A percentile compares a stretch with the other conserved stretches of the same genome.
phyloP scores from a whole-genome alignment of 37 sponge, comb jelly and placozoan species.

The Theonella swinhoei region DNA sequence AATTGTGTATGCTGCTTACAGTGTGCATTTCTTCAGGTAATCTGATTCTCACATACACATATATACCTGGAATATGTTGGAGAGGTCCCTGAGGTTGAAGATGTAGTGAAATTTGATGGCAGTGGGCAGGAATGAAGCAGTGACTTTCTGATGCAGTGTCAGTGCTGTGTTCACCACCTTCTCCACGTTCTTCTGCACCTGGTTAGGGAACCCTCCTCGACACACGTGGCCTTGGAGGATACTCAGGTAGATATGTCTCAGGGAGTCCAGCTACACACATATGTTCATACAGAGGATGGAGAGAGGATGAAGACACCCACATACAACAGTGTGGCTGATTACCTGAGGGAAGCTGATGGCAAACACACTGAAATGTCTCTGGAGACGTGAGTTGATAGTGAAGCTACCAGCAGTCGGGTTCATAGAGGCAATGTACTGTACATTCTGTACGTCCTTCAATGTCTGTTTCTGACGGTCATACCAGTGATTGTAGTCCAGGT shows the following conservation, averaged over 20 bases:
- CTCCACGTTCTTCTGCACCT: slow-evolving; percentile 71
- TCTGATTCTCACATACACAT: not conserved
- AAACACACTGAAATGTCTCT: slow-evolving; percentile 97
- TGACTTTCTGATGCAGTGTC: slow-evolving; percentile 85
- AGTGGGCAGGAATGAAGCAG: slow-evolving; percentile 95
- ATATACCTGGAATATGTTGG: slow-evolving; percentile 94
- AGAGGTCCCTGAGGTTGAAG: slow-evolving; percentile 97
- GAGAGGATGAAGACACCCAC: slow-evolving; percentile 30
- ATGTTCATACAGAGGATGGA: not conserved
- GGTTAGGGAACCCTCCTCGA: slow-evolving; percentile 56
- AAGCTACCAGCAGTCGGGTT: slow-evolving; percentile 99
- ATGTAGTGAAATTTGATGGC: slow-evolving; percentile 99
- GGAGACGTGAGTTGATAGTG: slow-evolving; percentile 96
- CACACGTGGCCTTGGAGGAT: slow-evolving; percentile 88
- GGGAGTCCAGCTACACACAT: slow-evolving; percentile 54
- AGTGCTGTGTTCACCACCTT: slow-evolving; percentile 83
- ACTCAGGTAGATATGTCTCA: slow-evolving; percentile 87
- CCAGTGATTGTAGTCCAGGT: slow-evolving; percentile 97
- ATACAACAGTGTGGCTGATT: no score
- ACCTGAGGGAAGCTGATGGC: slow-evolving; percentile 92
- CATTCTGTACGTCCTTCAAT: slow-evolving; percentile 93
- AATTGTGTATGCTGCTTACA: no score
- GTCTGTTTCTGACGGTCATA: slow-evolving; percentile 91
- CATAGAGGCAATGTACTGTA: slow-evolving; percentile 97
- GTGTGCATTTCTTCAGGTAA: no score